A percentile compares a stretch with the other conserved stretches of the same genome.
These are phyloP conservation scores for Hecatera dysodea DNA, from an alignment of 2,888 invertebrate genomes.

Conservation along the genomic window DNA sequence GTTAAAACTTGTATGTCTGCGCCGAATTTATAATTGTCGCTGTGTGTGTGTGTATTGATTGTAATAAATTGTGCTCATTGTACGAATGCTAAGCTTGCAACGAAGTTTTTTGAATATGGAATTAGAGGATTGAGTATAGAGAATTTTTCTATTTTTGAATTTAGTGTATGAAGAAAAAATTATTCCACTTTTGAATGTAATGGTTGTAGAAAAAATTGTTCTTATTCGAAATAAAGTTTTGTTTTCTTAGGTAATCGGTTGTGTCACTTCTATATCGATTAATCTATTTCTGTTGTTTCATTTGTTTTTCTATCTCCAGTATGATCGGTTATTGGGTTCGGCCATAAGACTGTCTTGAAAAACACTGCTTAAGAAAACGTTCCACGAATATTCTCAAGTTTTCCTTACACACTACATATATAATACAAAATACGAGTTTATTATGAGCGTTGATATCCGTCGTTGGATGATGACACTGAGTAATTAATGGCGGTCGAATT, in stretches of 20 bases:
- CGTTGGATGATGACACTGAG: conserved; percentile 79
- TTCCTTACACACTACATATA: conserved; percentile 43
- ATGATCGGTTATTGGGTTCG: too few relatives aligned
- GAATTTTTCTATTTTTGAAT: conserved; percentile 34
- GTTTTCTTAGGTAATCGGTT: neutral
- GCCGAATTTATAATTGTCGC: conserved; percentile 69
- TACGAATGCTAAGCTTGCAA: conserved; percentile 55
- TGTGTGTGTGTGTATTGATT: conserved; percentile 70
- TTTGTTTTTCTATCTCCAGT: too few relatives aligned
- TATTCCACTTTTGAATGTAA: neutral
- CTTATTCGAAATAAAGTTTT: neutral
- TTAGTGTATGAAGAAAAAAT: neutral
- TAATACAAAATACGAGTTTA: conserved; percentile 64
- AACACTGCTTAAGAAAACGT: neutral
- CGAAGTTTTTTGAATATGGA: conserved; percentile 44
- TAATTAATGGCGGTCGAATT: conserved; percentile 82
- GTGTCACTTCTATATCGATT: neutral
- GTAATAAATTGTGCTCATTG: conserved; percentile 69
- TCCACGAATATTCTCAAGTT: conserved; percentile 21
- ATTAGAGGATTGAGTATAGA: conserved; percentile 15
- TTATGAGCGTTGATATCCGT: conserved; percentile 65
- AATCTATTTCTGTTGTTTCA: too few relatives aligned
- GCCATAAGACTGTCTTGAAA: neutral
- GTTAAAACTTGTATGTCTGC: conserved; percentile 84
- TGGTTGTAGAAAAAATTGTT: neutral